Conservation (phyloP, 1,140 invertebrate genomes). For the Eriocheir sinensis region DNA sequence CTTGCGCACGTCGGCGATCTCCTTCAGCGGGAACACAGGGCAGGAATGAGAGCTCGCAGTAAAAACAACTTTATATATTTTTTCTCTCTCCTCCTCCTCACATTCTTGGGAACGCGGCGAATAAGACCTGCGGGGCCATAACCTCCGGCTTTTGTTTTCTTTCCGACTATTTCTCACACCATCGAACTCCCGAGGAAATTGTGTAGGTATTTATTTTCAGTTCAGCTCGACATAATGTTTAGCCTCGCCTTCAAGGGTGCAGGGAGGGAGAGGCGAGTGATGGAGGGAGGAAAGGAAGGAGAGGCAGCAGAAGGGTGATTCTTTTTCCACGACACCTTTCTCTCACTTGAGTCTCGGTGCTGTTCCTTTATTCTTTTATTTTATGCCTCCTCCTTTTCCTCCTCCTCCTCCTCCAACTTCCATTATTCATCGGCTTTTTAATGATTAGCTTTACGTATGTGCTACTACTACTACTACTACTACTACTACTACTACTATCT, state of each 20-base stretch:
- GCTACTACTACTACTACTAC: no score
- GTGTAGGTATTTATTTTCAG: constrained; percentile 26
- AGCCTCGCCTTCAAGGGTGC: neutral
- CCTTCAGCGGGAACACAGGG: neutral
- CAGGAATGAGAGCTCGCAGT: neutral
- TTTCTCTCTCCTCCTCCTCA: neutral
- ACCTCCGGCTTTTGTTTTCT: constrained; percentile 2
- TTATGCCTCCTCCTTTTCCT: neutral
- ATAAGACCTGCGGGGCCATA: neutral
- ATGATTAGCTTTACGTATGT: no score
- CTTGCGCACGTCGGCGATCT: constrained; percentile 1
- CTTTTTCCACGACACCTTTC: constrained; percentile 2
- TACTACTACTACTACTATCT: no score
- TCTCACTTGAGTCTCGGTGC: neutral
- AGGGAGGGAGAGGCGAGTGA: neutral
- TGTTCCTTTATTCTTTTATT: constrained; percentile 19
- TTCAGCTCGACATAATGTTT: constrained; percentile 16
- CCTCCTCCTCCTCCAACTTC: neutral
- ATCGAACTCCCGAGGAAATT: neutral
- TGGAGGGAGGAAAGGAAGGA: neutral
- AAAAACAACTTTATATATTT: constrained; percentile 1
- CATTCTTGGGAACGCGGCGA: constrained; percentile 1
- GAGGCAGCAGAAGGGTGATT: neutral
- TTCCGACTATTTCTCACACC: constrained; percentile 15
- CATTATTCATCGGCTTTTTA: neutral